Base-by-base conservation (phyloP, 2,113 vertebrate species). In the Saccopteryx leptura region DNA sequence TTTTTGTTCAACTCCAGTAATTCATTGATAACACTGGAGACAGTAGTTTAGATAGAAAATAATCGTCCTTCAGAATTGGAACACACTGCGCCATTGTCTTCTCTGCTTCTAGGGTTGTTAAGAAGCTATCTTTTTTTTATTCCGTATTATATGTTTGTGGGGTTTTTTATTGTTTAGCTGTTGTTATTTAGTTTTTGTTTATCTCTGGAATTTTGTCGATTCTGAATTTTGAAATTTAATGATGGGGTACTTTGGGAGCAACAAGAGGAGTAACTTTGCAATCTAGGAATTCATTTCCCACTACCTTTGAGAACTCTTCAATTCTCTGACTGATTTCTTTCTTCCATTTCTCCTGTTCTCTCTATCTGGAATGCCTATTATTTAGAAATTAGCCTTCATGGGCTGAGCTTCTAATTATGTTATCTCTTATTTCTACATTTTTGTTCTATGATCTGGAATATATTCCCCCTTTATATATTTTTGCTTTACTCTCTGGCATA, bases 221-320 rank as follows among this genome's bases (percentile, higher is more conserved):
- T 93, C n/a, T 86, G 54, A 80, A 75, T 56, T 74, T 74, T 94
- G 28, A 84, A 91, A 72, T 84, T 79, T 74, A 31, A 48, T 24
- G 5, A 69, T 60, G 2, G 14, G 3, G 18, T 46, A 17, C 2
- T 90, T 79, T 23, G 15, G 2, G 24, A 26, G 10, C 52, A 83
- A 21, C 2, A 23, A 18, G 9, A 33, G 2, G 13, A 72, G 39
- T 39, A 39, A 1, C 14, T 46, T 71, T 74, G 5, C 13, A 84
- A 23, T 88, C 33, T 19, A 5, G 33, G 78, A 58, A 58, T 58
- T 58, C 54, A 69, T 26, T 94, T 91, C 23, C n/a, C 28, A 50
- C 31, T 93, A 14, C 60, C 24, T 68, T 48, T 61, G 17, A 1
- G 6, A 75, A 56, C 24, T 46, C 66, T 86, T 58, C 26, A 91